Evolutionary conservation across 2,888 invertebrate genomes (phyloP), one percentile per base, ranked within the genome.

Genomic region (Abscondita cerata): DNA sequence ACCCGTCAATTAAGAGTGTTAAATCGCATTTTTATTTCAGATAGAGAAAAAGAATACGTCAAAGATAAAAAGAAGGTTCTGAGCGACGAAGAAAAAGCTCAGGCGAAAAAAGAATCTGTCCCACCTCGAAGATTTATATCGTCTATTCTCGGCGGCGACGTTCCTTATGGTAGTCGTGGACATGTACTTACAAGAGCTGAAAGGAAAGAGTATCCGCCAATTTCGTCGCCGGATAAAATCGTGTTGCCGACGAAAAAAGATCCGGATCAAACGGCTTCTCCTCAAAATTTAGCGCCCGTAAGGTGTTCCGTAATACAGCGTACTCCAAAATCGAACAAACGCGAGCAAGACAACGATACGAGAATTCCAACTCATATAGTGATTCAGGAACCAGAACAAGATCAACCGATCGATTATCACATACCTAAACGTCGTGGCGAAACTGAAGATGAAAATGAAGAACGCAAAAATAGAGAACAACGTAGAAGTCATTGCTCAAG

Each of bases 371-470:
- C 71, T 13, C 70, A 71, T 15, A 47, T 72, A 20, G 65, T 73
- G 40, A 65, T 70, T 38, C 70, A 82, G 41, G 89, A 89, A 72
- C 90, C 90, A 0, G 90, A 89, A 77, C 90, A 92, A 80, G 93
- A 94, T 64, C 93, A 93, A 72, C 94, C 94, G 0, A 94, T 94
- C 64, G 93, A 94, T 76, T 94, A 94, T 77, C 93, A 89, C 74
- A 91, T 94, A 68, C 93, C 93, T 18, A 93, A 92, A 78, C 87
- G 91, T 73, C 85, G 88, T 63, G 89, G 89, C 5, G 87, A 88
- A 75, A 81, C 83, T 8, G 88, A 87, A 76, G 87, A 88, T 69
- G 89, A 89, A 73, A 87, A 87, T 76, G 87, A 86, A 64, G 91
- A 86, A 81, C 88, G 85, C 70, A 86, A 87, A 75, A 83, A 87